Percentiles rank a stretch among this genome's conserved stretches.
phyloP scores from a whole-genome alignment of 2,113 vertebrate species.

The Nesogale talazaci region DNA sequence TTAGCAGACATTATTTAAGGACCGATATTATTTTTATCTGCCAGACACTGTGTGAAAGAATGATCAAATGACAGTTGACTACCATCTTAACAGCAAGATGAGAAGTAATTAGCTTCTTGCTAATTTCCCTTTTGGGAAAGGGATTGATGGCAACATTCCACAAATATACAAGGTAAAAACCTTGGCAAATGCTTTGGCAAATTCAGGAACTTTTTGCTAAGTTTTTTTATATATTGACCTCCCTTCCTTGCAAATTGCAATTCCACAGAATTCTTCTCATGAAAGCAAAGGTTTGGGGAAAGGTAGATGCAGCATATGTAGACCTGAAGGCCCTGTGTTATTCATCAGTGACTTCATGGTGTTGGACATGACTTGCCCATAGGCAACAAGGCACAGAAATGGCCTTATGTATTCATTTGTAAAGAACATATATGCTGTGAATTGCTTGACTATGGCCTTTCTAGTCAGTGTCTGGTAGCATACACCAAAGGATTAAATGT shows the following conservation, averaged over 20 bases:
- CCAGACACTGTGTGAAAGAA: not conserved
- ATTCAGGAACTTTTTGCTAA: not conserved
- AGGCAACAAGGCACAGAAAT: not conserved
- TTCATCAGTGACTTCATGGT: not conserved
- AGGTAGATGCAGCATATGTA: not conserved
- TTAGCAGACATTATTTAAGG: not conserved
- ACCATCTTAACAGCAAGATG: not conserved
- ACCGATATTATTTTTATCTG: not conserved
- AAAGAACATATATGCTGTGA: not conserved
- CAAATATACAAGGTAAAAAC: not conserved
- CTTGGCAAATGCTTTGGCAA: conserved; percentile 23
- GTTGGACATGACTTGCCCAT: not conserved
- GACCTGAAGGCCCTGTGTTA: not conserved
- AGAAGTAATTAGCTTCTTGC: not conserved
- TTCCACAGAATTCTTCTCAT: conserved; percentile 1
- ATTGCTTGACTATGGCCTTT: no score
- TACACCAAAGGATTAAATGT: no score
- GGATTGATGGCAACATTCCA: not conserved
- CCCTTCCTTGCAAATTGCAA: not conserved
- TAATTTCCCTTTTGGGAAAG: not conserved
- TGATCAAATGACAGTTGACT: not conserved
- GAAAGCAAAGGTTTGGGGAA: not conserved
- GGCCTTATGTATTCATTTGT: not conserved
- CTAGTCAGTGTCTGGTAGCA: no score
- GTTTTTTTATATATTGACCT: not conserved